Base-by-base conservation (phyloP, 2,113 vertebrate genomes). In the Jacana jacana region DNA sequence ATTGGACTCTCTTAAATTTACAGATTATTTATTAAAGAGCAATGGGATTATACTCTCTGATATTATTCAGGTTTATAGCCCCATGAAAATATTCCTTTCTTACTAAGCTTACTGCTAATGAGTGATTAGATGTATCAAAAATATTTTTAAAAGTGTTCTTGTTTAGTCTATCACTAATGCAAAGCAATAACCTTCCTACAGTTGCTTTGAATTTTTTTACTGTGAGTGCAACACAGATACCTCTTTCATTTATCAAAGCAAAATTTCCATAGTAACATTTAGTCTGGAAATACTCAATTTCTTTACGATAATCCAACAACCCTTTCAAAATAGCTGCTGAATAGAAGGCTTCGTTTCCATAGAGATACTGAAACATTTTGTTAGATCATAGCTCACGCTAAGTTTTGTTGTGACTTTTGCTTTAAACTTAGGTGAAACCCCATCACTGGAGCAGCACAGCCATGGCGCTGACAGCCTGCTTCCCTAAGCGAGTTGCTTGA, bases 231-330 rank as follows among this genome's bases (percentile, higher is more conserved):
- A 97, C 54, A 94, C 85, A 95, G 94, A 96, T 97, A 98, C 98
- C 89, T 92, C 88, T 96, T 97, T 96, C 92, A 96, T 97, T 98
- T 98, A 98, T 97, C 96, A 97, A 98, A 98, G 97, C 93, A 97
- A 84, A 65, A 98, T 97, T 98, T 97, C 97, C 96, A 97, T 96
- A 98, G 97, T 95, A 98, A 98, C 96, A 95, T 95, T 97, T 91
- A 97, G 94, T 97, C 96, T 77, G 87, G 81, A 97, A 95, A 96
- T 93, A 96, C 81, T 95, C 80, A 76, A 94, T 81, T 91, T 96
- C 81, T 97, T 97, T 86, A 95, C 57, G 10, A 93, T 95, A 97
- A 98, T 97, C 78, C 92, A 97, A 91, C 55, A 40, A 97, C 70
- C 77, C 91, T 95, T 96, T 97, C 95, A 95, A 96, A 97, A 94